phyloP scores from a whole-genome alignment of 2,113 vertebrate species.

The Diglossa brunneiventris region DNA sequence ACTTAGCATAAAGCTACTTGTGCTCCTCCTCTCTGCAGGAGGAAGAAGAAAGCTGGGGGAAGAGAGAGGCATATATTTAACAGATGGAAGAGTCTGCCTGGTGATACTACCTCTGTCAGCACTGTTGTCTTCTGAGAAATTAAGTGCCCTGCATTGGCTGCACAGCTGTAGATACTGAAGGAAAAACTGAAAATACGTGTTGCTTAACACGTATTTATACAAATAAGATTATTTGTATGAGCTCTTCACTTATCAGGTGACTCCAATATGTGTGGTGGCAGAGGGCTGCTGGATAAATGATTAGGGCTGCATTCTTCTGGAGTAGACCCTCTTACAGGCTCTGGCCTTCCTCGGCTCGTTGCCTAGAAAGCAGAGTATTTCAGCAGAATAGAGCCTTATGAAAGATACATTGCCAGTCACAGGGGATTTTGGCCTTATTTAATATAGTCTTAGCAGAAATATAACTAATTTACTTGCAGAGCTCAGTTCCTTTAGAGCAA shows the following conservation, averaged over 20 bases:
- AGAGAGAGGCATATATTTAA: not conserved
- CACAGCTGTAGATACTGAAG: not conserved
- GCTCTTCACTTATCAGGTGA: not conserved
- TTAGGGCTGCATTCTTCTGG: not conserved
- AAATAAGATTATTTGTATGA: not conserved
- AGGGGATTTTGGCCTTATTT: not conserved
- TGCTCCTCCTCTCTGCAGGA: not conserved
- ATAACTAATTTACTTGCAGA: not conserved
- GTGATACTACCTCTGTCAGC: slow-evolving; percentile 7
- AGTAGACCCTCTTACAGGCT: not conserved
- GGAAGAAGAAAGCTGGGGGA: not conserved
- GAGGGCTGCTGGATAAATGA: not conserved
- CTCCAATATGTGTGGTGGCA: not conserved
- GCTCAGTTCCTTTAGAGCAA: not conserved
- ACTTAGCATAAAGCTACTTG: not conserved
- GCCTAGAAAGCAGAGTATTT: not conserved
- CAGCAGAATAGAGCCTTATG: not conserved
- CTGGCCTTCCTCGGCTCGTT: not conserved
- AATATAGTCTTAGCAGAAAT: not conserved
- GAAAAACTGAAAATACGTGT: not conserved
- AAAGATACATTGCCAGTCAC: not conserved
- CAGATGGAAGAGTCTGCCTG: slow-evolving; percentile 5
- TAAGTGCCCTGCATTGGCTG: not conserved
- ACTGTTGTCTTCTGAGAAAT: not conserved
- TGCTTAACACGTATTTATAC: too few relatives aligned